These are phyloP conservation scores for Theristicus caerulescens DNA, from an alignment of 2,113 vertebrate genomes.

Conservation along the genomic window DNA sequence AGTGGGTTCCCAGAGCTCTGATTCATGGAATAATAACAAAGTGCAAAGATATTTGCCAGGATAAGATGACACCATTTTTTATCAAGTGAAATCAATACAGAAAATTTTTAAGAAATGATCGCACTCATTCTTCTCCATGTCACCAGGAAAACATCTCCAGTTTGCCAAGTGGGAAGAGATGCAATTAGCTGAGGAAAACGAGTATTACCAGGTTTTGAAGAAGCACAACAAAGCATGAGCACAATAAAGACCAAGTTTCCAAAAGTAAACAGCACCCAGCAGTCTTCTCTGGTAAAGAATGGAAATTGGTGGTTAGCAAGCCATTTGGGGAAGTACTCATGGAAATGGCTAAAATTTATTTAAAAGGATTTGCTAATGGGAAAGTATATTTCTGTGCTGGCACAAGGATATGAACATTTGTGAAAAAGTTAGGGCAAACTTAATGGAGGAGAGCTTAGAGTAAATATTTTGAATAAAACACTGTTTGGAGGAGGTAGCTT, in stretches of 20 bases:
- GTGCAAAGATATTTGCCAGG: background rate
- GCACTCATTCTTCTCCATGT: background rate
- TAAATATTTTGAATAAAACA: slow-evolving; percentile 33
- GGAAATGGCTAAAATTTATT: background rate
- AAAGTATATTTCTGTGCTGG: background rate
- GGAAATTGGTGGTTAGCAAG: background rate
- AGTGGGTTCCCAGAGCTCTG: background rate
- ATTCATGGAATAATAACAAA: background rate
- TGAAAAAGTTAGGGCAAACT: background rate
- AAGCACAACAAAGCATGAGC: background rate
- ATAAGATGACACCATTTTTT: background rate
- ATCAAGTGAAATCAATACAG: background rate
- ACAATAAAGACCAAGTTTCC: background rate
- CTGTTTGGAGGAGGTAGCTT: background rate
- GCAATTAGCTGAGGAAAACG: background rate
- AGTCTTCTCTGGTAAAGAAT: background rate
- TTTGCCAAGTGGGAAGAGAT: background rate
- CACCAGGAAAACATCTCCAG: background rate
- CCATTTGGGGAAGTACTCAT: background rate
- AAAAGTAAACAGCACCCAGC: background rate
- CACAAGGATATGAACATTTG: background rate
- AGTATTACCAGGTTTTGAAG: background rate
- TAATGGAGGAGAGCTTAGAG: background rate
- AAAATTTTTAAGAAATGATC: background rate
- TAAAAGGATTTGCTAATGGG: background rate